Evolutionary conservation across 2,113 vertebrate genomes (phyloP).

Genomic region (Cyphomyrus plagiostoma): DNA sequence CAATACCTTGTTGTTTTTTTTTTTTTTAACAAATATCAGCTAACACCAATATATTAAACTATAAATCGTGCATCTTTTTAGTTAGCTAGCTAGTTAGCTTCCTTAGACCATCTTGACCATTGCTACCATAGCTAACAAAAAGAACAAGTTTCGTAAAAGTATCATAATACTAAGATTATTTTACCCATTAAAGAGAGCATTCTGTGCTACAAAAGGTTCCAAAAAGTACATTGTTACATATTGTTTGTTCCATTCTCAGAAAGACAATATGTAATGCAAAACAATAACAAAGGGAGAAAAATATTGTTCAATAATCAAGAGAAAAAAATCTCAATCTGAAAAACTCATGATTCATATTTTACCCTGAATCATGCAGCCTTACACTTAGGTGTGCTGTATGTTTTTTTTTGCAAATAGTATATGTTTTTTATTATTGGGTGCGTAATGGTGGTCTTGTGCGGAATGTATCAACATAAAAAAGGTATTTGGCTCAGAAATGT

Average conservation of each 20-base stretch:
- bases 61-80: neutral
- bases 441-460: no score
- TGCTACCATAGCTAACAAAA: neutral
- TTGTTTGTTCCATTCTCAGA: neutral
- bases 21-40: neutral
- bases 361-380: no score
- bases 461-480: no score
- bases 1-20: no score
- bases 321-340: no score
- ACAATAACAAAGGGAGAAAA: neutral
- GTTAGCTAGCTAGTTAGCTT: neutral
- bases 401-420: no score
- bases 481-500: no score
- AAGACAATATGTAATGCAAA: neutral
- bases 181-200: neutral
- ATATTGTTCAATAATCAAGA: neutral
- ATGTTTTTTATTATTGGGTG: neutral
- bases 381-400: no score
- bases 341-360: no score
- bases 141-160: neutral
- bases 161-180: neutral
- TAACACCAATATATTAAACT: neutral
- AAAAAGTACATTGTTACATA: neutral
- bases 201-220: neutral
- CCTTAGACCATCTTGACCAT: neutral